Evolutionary conservation across 2,797 vertebrate species (phyloP), one percentile per base, ranked within the genome.

Genomic region (Acanthiza pusilla): DNA sequence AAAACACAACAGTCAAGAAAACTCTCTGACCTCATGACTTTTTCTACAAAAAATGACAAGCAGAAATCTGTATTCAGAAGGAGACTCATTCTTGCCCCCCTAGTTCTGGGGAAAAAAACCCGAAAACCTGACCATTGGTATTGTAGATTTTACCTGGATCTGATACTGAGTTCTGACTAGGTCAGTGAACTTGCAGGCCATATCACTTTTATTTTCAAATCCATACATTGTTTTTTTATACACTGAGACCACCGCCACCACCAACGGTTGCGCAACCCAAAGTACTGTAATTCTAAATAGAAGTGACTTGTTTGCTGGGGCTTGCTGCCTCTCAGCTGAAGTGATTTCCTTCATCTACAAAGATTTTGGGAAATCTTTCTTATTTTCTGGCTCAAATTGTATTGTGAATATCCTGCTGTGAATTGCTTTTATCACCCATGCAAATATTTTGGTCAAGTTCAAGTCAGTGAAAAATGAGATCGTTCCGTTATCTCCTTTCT

Each of bases 41-140:
- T 9, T 38, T 48, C 13, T 27, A n/a, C 8, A 27, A 45, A 57
- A 63, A 50, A 3, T n/a, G 13, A 15, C 15, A 75, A 84, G 19
- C 8, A 71, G 40, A 78, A 88, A 54, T 57, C 22, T 26, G 13
- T 61, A 29, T 61, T 58, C 42, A n/a, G 23, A 48, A 53, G 20
- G 30, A 67, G 19, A 53, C 5, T 50, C 29, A 38, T 57, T 51
- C 36, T 65, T 8, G 3, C 2, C 71, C 2, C 10, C 4, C 7
- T 14, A 18, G 19, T 50, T 32, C 13, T 20, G 10, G 36, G 36
- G 67, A 80, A 30, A 2, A 43, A n/a, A 12, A 25, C 4, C 8
- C n/a, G 2, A 43, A 36, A 10, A 25, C 4, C 8, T 7, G 25
- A 32, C 8, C 12, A 29, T 22, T 2, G 2, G 9, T 4, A 2